Evolutionary conservation across 2,888 invertebrate genomes (phyloP).

Genomic region (Allolobophora icterica): DNA sequence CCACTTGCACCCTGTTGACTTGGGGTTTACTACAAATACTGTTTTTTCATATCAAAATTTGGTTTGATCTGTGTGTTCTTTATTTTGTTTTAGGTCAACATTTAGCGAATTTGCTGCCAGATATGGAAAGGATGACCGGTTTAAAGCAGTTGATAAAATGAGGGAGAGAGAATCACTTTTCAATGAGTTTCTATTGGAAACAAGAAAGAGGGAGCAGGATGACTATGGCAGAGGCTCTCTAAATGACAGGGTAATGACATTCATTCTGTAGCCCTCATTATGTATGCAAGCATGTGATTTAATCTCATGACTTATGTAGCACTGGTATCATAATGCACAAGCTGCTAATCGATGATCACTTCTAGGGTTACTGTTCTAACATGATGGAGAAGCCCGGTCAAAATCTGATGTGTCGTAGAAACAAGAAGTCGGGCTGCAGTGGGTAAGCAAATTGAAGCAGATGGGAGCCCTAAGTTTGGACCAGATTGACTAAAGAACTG

Average conservation of each 20-base stretch:
- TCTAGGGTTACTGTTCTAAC: too few species aligned
- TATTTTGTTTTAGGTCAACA: constrained; percentile 77
- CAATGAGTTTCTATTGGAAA: constrained; percentile 91
- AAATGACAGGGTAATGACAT: neutral
- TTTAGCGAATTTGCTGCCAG: constrained; percentile 94
- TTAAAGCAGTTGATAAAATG: constrained; percentile 94
- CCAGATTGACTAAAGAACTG: too few species aligned
- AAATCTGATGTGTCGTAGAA: too few species aligned
- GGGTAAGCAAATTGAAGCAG: too few species aligned
- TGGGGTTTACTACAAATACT: neutral
- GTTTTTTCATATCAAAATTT: neutral
- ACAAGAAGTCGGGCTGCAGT: too few species aligned
- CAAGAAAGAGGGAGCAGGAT: constrained; percentile 72
- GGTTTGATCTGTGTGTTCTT: neutral
- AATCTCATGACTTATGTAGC: too few species aligned
- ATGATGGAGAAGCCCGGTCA: too few species aligned
- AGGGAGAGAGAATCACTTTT: constrained; percentile 93
- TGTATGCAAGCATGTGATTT: neutral
- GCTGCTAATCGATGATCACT: too few species aligned
- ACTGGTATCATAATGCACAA: too few species aligned
- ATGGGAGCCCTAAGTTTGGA: too few species aligned
- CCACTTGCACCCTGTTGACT: neutral
- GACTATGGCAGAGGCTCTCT: neutral
- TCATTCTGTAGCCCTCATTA: neutral
- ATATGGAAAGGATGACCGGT: constrained; percentile 91